These are phyloP conservation scores for Callithrix jacchus DNA, from an alignment of 2,113 vertebrate species.

Conservation along the genomic window DNA sequence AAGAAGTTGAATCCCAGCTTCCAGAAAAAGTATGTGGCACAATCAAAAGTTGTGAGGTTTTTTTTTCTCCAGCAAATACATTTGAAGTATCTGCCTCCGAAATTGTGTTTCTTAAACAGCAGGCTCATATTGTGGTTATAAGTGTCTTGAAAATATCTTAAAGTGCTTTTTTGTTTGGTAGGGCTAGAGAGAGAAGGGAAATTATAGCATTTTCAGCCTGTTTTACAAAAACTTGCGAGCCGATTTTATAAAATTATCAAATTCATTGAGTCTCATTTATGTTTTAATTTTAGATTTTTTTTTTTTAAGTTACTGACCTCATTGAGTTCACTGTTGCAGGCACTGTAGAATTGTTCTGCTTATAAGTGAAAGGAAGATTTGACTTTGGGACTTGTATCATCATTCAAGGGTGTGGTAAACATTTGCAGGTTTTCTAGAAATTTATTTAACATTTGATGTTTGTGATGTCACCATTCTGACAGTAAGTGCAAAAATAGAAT, in stretches of 20 bases:
- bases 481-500: neutral
- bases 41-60: neutral
- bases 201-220: neutral
- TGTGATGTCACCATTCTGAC: neutral
- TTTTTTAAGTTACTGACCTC: neutral
- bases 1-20: slow-evolving; percentile 98
- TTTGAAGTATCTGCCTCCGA: neutral
- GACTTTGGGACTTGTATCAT: neutral
- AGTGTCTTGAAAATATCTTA: neutral
- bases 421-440: neutral
- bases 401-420: neutral
- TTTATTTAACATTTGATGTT: neutral
- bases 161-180: neutral
- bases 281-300: neutral
- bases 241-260: slow-evolving; percentile 17
- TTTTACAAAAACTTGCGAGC: neutral
- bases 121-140: neutral
- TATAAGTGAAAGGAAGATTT: neutral
- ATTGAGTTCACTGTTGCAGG: neutral
- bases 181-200: neutral
- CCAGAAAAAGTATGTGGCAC: slow-evolving; percentile 93
- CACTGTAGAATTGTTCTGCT: neutral
- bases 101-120: neutral
- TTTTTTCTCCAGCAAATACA: neutral
- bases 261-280: neutral